These are phyloP conservation scores for Minunthozetes semirufus DNA, from an alignment of 2,888 invertebrate genomes.

Conservation along the genomic window DNA sequence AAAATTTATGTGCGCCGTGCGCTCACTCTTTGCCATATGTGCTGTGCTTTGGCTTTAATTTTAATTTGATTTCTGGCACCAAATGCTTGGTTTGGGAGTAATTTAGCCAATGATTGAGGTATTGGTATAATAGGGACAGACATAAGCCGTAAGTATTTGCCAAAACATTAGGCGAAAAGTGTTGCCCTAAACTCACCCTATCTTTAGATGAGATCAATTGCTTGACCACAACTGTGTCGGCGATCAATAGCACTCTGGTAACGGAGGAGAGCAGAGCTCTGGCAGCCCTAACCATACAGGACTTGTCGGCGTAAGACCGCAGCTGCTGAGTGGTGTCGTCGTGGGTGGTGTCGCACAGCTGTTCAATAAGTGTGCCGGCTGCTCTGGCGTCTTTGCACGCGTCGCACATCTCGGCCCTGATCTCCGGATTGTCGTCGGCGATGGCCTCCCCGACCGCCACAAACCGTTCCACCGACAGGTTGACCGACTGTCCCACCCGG, in stretches of 20 bases:
- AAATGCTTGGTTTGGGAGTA: background rate
- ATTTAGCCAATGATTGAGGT: background rate
- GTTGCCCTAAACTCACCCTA: constrained; percentile 67
- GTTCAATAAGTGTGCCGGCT: constrained; percentile 63
- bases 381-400: constrained; percentile 93
- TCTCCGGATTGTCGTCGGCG: constrained; percentile 95
- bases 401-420: constrained; percentile 94
- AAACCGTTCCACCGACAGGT: constrained; percentile 93
- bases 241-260: constrained; percentile 86
- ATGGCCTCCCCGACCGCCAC: constrained; percentile 97
- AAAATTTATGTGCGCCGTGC: too few relatives aligned
- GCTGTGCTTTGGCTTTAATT: background rate
- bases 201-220: constrained; percentile 91
- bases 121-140: background rate
- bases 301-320: constrained; percentile 41
- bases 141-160: background rate
- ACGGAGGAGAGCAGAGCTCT: constrained; percentile 87
- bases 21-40: too few relatives aligned
- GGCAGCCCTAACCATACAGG: constrained; percentile 72
- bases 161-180: background rate
- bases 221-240: constrained; percentile 95
- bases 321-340: constrained; percentile 33
- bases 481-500: constrained; percentile 90
- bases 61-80: background rate
- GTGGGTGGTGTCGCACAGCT: background rate